Evolutionary conservation across 1,140 invertebrate species (phyloP).

Genomic region (Brachionus paranguensis): DNA sequence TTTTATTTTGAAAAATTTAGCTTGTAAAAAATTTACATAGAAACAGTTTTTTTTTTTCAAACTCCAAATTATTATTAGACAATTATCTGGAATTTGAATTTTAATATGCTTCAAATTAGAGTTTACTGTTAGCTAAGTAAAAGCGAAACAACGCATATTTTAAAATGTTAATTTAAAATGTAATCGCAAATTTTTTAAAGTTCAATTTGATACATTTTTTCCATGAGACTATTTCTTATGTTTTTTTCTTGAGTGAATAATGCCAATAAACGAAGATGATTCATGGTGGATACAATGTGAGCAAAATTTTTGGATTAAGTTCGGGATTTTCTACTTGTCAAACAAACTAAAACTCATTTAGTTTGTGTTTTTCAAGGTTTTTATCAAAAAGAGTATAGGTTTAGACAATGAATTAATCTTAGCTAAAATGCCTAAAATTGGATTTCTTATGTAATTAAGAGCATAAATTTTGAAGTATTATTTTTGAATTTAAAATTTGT

Average conservation of each 20-base stretch:
- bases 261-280: background rate
- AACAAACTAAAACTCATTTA: background rate
- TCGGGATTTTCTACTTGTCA: background rate
- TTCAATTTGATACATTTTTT: background rate
- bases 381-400: background rate
- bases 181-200: background rate
- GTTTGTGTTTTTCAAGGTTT: background rate
- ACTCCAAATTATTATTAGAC: background rate
- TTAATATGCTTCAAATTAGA: background rate
- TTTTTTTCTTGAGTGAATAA: background rate
- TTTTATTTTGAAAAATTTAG: background rate
- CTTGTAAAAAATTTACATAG: background rate
- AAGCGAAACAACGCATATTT: background rate
- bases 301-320: background rate
- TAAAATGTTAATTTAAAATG: conserved; percentile 3
- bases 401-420: background rate
- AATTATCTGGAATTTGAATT: background rate
- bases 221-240: background rate
- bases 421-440: background rate
- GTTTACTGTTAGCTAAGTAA: background rate
- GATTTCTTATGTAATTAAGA: background rate
- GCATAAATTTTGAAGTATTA: background rate
- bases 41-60: background rate
- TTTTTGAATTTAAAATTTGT: background rate
- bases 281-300: background rate